Base-by-base conservation (phyloP, 2,797 vertebrate genomes). In the Lophius americanus region DNA sequence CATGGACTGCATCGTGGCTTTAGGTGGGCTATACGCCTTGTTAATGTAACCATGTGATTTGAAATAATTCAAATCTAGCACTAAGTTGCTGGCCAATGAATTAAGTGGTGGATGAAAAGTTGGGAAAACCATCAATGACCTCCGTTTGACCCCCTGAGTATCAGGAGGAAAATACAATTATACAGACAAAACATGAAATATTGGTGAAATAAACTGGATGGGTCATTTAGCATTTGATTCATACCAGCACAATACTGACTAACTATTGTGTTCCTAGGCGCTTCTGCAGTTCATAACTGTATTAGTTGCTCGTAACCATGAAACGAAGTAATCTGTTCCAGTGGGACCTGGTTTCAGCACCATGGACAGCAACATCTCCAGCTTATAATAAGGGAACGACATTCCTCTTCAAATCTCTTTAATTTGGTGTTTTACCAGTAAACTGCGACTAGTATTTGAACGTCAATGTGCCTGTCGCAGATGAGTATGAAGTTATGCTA, bases 1-100 rank as follows among this genome's bases (percentile, higher is more conserved):
- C 90, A 91, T 82, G 86, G 89, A 87, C 88, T 90, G 87, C 86
- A 66, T 75, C 78, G 64, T 78, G 76, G 73, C 72, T 76, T 64
- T 64, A 47, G 64, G 48, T 70, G 62, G 70, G 55, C 78, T 79
- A 64, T 52, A 6, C 6, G 11, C 9, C 37, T 12, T 63, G 64
- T 69, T 68, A 33, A 46, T 73, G 59, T 9, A 9, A 75, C 44
- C 62, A 51, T 57, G 76, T 57, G 64, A 51, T 78, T 67, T 1
- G 57, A 70, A 68, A 60, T 1, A 68, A 56, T 60, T 37, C 55
- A 68, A 73, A 10, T 32, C 23, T 35, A 60, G 55, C 63, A 36
- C 36, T 3, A 54, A 71, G 55, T 51, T 66, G 67, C 52, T 70
- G 46, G 61, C 78, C 44, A 47, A 61, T 79, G 73, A 85, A 60